These are phyloP conservation scores for Neotoma lepida DNA, from an alignment of 2,113 vertebrate species.

Conservation along the genomic window DNA sequence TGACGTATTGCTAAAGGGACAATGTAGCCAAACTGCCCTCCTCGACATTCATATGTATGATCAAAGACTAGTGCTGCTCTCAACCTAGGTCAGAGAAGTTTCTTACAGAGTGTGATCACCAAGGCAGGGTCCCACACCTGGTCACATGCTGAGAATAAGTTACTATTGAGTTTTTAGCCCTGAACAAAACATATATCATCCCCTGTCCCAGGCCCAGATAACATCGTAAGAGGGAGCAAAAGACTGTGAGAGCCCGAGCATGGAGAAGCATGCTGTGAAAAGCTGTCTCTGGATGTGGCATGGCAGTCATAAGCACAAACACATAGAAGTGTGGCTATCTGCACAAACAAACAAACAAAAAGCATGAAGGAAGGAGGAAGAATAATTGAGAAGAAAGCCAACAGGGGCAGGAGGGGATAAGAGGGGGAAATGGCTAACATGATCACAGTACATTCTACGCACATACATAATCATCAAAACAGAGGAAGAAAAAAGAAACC, in stretches of 20 bases:
- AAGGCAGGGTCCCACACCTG: background rate
- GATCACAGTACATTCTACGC: no score
- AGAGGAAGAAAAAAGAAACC: background rate
- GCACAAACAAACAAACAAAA: background rate
- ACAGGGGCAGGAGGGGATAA: background rate
- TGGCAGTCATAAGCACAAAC: background rate
- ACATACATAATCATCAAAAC: background rate
- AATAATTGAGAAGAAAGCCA: background rate
- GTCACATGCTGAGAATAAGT: background rate
- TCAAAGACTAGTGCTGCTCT: background rate
- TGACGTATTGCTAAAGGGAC: background rate
- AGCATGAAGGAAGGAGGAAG: background rate
- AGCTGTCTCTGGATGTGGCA: background rate
- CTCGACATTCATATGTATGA: background rate
- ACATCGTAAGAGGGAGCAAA: background rate
- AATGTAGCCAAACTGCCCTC: background rate
- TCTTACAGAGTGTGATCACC: no score
- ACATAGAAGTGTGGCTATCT: background rate
- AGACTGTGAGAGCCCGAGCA: background rate
- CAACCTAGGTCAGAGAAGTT: background rate
- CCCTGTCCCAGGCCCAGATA: background rate
- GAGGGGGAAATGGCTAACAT: background rate
- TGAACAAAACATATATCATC: background rate
- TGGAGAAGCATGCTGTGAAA: no score
- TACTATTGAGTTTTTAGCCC: background rate